phyloP scores from a whole-genome alignment of 2,113 vertebrate genomes.

The Vombatus ursinus region DNA sequence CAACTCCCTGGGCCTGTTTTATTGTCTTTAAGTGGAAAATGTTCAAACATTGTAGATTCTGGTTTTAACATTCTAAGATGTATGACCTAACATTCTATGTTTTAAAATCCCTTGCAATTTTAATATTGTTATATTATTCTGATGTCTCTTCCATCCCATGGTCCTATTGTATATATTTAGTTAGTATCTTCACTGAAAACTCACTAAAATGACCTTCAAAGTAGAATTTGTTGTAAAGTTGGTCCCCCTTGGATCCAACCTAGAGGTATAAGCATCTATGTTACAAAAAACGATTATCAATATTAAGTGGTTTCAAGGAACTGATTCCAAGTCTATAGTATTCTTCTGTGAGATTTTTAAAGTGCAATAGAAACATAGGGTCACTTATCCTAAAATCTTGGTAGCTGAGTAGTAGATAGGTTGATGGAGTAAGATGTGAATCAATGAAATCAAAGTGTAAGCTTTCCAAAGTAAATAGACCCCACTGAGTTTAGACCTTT shows the following conservation, averaged over 20 bases:
- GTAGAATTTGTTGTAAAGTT: background rate
- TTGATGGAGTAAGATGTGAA: background rate
- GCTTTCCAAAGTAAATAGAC: constrained; percentile 38
- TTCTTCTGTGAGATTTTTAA: background rate
- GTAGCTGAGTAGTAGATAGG: background rate
- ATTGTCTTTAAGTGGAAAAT: background rate
- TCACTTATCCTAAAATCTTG: background rate
- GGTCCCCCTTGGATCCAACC: background rate
- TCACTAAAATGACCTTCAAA: background rate
- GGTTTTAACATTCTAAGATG: background rate
- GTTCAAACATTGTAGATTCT: background rate
- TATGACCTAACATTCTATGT: background rate
- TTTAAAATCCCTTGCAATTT: background rate
- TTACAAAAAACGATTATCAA: constrained; percentile 13
- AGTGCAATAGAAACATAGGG: background rate
- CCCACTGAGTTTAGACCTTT: background rate
- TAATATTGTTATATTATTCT: background rate
- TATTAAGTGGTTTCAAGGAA: constrained; percentile 26
- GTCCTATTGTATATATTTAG: background rate
- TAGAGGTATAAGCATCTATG: background rate
- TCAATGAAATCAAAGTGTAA: constrained; percentile 5
- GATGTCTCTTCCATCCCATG: background rate
- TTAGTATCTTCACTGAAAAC: background rate
- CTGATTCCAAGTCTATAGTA: background rate
- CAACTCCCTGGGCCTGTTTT: background rate